Evolutionary conservation across 2,888 invertebrate species (phyloP), one percentile per base, ranked within the genome.

Genomic region (Rugalucina vietnamica): DNA sequence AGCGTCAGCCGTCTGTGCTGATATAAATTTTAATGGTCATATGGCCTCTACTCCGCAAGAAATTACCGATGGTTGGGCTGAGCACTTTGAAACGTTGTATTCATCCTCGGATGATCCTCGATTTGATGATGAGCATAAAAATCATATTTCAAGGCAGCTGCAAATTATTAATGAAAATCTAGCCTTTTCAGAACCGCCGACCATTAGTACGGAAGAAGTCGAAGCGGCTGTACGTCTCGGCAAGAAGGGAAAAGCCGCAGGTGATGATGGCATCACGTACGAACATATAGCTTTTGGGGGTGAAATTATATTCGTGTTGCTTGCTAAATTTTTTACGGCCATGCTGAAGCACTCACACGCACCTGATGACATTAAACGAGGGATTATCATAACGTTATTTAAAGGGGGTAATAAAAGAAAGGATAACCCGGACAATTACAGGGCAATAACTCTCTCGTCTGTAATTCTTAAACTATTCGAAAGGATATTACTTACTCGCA

Each of bases 351-450:
- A 21, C 4, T 69, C 69, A 69, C 24, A 74, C 54, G 49, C 50
- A 2, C 74, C 74, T n/a, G 36, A 29, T 12, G 54, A 32, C 4
- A 50, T 74, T 29, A 74, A 74, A 54, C 10, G 32, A 24, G 74
- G 74, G 4, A 21, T 57, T 0, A 74, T 74, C 18, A 50, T 74
- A 12, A 74, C 74, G 32, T 27, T 74, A 29, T 49, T 32, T 54
- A 76, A 76, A 39, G 60, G 60, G 1, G 37, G 37, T 37, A 36
- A 27, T 27, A 76, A 76, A 60, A 24, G 60, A 24, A 76, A 60
- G 54, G 60, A 76, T 37, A 24, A 76, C 39, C 76, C 76, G 1
- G 27, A 57, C 12, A 76, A 65, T 32, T 65, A 65, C 50, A 65
- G 65, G 37, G 50, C 34, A 65, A 76, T 60, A 29, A 65, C 36